Percentiles rank a stretch among this genome's conserved stretches.
Conservation (phyloP, 92 coral and sea anemone species). For the Palythoa grandiflora region DNA sequence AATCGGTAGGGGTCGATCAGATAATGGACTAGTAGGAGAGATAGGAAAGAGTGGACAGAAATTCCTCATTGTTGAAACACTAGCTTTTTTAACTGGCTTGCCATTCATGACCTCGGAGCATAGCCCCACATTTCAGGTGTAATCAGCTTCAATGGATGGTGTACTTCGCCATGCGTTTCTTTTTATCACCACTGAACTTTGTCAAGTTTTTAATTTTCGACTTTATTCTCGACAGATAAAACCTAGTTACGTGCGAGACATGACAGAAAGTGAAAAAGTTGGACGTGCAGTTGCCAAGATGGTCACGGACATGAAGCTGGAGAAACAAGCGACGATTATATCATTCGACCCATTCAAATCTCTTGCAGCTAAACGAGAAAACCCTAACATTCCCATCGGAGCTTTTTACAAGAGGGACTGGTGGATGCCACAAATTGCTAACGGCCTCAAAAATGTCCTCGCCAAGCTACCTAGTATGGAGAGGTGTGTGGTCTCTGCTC, state of each 20-base stretch:
- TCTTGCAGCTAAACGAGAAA: conserved; percentile 70
- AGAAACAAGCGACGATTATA: conserved; percentile 68
- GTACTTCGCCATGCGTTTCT: too few relatives aligned
- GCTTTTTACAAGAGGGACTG: conserved; percentile 63
- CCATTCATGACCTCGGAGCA: too few relatives aligned
- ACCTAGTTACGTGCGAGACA: conserved; percentile 75
- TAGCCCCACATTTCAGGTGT: too few relatives aligned
- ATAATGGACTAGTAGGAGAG: too few relatives aligned
- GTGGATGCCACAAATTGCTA: conserved; percentile 61
- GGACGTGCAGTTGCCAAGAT: conserved; percentile 85
- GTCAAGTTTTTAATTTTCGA: neutral
- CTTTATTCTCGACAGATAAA: conserved; percentile 67
- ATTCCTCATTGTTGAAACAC: too few relatives aligned
- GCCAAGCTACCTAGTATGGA: conserved; percentile 72
- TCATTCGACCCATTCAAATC: conserved; percentile 92
- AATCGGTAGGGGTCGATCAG: neutral
- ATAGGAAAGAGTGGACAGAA: too few relatives aligned
- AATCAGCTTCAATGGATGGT: too few relatives aligned
- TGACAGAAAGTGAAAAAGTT: conserved; percentile 70
- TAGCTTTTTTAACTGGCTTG: too few relatives aligned
- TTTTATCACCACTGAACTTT: neutral
- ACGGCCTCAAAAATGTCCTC: conserved; percentile 30
- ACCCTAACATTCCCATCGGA: conserved; percentile 71
- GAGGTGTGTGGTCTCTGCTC: conserved; percentile 59
- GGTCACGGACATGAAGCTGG: conserved; percentile 74